A percentile compares a stretch with the other conserved stretches of the same genome.
Evolutionary conservation across 2,888 invertebrate genomes (phyloP).

Genomic region (Belgica antarctica): DNA sequence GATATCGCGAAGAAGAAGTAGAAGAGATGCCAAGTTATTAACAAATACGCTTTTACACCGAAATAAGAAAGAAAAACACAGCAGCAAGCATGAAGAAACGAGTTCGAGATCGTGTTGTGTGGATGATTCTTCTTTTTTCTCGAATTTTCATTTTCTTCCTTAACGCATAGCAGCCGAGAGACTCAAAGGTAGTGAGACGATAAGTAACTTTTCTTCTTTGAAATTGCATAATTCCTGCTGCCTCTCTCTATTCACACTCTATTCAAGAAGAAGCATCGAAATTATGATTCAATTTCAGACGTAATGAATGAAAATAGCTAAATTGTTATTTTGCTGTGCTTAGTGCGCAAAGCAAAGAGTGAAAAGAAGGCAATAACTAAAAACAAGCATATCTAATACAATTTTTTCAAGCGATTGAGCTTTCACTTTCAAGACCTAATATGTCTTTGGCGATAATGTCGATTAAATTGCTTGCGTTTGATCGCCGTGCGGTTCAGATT

Average conservation of each 20-base stretch:
- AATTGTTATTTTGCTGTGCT: neutral
- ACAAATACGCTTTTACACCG: neutral
- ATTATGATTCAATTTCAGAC: constrained; percentile 37
- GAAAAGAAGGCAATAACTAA: too few species aligned
- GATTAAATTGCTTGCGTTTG: constrained; percentile 28
- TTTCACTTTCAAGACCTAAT: constrained; percentile 41
- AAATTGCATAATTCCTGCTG: neutral
- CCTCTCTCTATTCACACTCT: neutral
- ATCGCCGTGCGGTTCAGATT: constrained; percentile 7
- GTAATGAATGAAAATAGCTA: neutral
- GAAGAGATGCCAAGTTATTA: constrained; percentile 17
- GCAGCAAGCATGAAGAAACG: too few species aligned
- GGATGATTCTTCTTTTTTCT: too few species aligned
- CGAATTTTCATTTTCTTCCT: neutral
- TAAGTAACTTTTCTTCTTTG: neutral
- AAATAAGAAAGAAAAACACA: neutral
- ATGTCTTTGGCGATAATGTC: constrained; percentile 31
- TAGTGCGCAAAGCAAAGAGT: neutral
- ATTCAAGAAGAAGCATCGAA: constrained; percentile 3
- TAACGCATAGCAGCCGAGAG: too few species aligned
- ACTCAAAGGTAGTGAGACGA: too few species aligned
- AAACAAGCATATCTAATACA: constrained; percentile 11
- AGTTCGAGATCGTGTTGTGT: neutral
- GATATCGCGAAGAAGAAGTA: neutral
- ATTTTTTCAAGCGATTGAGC: constrained; percentile 21